phyloP scores from a whole-genome alignment of 2,888 invertebrate species.

The Drosophila fulvimacula region DNA sequence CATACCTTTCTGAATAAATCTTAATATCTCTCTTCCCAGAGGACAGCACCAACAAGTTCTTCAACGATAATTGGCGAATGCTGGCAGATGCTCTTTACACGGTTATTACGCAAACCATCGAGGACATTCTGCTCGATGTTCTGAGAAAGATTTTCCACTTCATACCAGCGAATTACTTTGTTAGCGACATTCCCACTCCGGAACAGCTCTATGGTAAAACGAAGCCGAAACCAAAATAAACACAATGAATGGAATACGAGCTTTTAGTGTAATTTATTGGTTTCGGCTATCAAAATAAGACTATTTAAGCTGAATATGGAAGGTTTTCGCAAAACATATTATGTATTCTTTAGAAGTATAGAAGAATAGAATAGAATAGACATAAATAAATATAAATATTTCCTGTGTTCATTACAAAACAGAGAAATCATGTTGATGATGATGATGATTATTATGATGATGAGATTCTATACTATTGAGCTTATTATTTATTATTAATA shows the following conservation, averaged over 20 bases:
- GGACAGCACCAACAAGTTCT: constrained; percentile 90
- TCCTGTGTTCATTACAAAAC: background rate
- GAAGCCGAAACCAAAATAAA: constrained; percentile 46
- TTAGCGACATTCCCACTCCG: constrained; percentile 87
- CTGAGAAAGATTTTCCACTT: constrained; percentile 89
- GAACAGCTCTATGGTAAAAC: constrained; percentile 80
- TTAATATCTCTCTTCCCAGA: constrained; percentile 85
- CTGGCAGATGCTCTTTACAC: constrained; percentile 89
- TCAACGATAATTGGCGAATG: constrained; percentile 91
- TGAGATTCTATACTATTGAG: too few species aligned
- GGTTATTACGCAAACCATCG: constrained; percentile 89
- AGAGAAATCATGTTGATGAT: too few species aligned
- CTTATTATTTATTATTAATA: too few species aligned
- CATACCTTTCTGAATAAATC: too few species aligned
- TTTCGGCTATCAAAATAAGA: constrained; percentile 21
- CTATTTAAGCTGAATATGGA: background rate
- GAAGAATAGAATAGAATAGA: too few species aligned
- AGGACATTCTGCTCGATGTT: constrained; percentile 89
- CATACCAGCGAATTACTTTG: constrained; percentile 89
- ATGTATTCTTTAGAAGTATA: background rate
- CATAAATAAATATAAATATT: background rate
- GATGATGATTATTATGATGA: too few species aligned
- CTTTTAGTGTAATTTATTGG: constrained; percentile 15
- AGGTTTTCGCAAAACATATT: background rate
- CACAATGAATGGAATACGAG: background rate